Base-by-base conservation (phyloP, 2,113 vertebrate species). In the Penelope pileata region DNA sequence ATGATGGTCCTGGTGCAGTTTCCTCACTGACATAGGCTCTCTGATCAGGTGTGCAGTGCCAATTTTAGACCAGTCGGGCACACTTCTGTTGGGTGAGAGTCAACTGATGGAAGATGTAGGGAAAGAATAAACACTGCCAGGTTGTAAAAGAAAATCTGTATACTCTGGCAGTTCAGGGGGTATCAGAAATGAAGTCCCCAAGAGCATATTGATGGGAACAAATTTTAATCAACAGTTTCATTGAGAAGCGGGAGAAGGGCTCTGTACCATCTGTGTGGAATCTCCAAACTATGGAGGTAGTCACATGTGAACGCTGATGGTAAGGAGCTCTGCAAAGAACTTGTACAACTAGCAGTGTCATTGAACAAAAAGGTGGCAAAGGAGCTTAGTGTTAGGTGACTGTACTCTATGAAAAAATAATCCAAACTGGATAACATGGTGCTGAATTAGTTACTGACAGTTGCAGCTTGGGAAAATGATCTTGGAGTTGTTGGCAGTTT, bases 1-100 rank as follows among this genome's bases (percentile, higher is more conserved):
- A 48, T 32, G 22, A 4, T 14, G 30, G 18, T 50, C 40, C 64
- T 50, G n/a, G 10, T 29, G 53, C 59, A 42, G 6, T 53, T 70
- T 63, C 27, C 38, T 69, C 68, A 18, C 8, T 43, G n/a, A 23
- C 10, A 1, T 0, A 4, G 48, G 23, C 5, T 1, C 17, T 38
- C 16, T 30, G 40, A 10, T 67, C 22, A 66, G 40, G 15, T 59
- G 23, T 72, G 18, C 38, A 36, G 56, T 13, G 26, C 40, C 43
- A 59, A 7, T 63, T 63, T 54, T 76, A 50, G n/a, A 29, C 81
- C 50, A 66, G 4, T 36, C n/a, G 29, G 5, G 36, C 32, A 10
- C 6, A 10, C 26, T 50, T 34, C 23, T 62, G 45, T 66, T 48
- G 36, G 19, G 23, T 36, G 27, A 81, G 68, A 91, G 34, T 21